Percentiles rank a stretch among this genome's conserved stretches.
phyloP scores from a whole-genome alignment of 2,113 vertebrate genomes.

The Dicaeum eximium region DNA sequence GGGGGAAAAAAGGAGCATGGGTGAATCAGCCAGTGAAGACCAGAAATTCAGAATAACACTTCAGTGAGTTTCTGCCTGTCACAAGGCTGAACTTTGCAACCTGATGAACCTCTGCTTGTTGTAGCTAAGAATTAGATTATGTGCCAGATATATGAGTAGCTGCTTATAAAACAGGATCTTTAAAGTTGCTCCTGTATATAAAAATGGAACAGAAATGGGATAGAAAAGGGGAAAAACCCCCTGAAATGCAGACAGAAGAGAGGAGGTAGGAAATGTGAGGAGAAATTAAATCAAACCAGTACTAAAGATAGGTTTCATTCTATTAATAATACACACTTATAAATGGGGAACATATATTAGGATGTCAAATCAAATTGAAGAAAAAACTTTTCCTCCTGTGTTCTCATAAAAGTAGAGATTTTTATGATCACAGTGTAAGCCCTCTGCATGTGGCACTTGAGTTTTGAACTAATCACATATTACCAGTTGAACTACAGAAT shows the following conservation, averaged over 20 bases:
- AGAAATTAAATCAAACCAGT: not conserved
- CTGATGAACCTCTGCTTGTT: not conserved
- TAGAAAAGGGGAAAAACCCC: not conserved
- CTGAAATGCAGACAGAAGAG: not conserved
- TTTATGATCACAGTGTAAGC: not conserved
- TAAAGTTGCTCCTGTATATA: not conserved
- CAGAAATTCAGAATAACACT: not conserved
- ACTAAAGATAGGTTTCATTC: not conserved
- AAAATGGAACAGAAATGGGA: not conserved
- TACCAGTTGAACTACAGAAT: not conserved
- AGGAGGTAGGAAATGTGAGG: not conserved
- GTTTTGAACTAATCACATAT: not conserved
- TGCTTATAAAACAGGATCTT: not conserved
- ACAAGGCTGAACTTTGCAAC: not conserved
- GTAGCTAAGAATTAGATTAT: not conserved
- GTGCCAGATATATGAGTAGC: not conserved
- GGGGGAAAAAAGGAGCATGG: rapidly evolving
- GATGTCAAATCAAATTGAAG: not conserved
- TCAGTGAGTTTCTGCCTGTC: not conserved
- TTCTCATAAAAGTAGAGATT: not conserved
- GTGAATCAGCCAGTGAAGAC: not conserved
- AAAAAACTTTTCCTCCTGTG: not conserved
- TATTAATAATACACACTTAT: not conserved
- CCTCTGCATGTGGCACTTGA: not conserved
- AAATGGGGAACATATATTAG: not conserved